Evolutionary conservation across 2,113 vertebrate genomes (phyloP).

Genomic region (Lampris incognitus): DNA sequence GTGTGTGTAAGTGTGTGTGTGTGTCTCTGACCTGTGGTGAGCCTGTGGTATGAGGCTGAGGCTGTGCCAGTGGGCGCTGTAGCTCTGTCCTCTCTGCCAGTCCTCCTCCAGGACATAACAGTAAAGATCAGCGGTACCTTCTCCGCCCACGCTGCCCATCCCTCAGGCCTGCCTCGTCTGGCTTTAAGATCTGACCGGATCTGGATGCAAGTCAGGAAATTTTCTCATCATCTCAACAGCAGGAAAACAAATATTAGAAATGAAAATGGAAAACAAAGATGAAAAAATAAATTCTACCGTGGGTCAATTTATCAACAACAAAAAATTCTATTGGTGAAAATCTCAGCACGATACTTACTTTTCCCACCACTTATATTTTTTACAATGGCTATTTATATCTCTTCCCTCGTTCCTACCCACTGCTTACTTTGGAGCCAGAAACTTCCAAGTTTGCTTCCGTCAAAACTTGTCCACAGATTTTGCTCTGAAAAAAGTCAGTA

Average conservation of each 20-base stretch:
- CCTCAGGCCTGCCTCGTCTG: background rate
- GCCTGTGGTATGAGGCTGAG: background rate
- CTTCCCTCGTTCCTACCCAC: background rate
- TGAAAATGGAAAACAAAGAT: background rate
- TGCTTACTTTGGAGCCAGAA: background rate
- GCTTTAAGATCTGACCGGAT: too few species aligned
- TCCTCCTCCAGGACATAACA: conserved; percentile 57
- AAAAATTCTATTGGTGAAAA: background rate
- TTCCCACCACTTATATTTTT: too few species aligned
- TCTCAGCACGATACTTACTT: background rate
- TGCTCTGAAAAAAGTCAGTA: background rate
- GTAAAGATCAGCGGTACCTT: conserved; percentile 16
- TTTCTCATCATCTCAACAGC: background rate
- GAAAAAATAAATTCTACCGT: background rate
- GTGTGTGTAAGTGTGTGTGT: background rate
- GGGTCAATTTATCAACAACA: background rate
- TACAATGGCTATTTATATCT: background rate
- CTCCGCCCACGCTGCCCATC: conserved; percentile 15
- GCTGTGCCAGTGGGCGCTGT: conserved; percentile 49
- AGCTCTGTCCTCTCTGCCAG: conserved; percentile 50
- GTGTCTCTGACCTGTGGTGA: background rate
- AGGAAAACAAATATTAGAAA: background rate
- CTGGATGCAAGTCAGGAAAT: background rate
- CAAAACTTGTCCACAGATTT: conserved; percentile 5
- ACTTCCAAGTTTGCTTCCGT: background rate